Base-by-base conservation (phyloP, 2,113 vertebrate genomes). In the Toxotes jaculatrix region DNA sequence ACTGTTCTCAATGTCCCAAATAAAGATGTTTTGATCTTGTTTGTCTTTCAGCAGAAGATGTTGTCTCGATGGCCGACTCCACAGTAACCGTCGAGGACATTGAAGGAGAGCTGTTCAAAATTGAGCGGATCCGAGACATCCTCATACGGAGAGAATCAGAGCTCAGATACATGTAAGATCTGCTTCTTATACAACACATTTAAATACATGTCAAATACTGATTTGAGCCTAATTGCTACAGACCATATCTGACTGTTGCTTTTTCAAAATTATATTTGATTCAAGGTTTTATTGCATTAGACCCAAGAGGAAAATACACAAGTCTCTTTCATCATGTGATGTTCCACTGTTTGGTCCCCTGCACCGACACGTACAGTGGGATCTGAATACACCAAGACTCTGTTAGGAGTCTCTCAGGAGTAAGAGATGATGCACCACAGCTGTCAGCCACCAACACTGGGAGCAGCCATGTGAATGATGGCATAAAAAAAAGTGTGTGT, bases 11-110 rank as follows among this genome's bases (percentile, higher is more conserved):
- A 43, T 2, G 32, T 59, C 9, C n/a, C 53, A 56, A 36, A 61
- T 31, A n/a, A 53, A 5, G 0, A 1, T 47, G 19, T 56, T 66
- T 8, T 36, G 14, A 34, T 73, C 16, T 40, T 40, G 17, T 71
- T 16, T 74, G 31, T 80, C 55, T 68, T 49, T n/a, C 76, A 82
- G 68, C 88, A 92, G 96, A 94, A 32, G 94, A 96, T 63, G 85
- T 96, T 2, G 66, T 97, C 16, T 97, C 96, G 5, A 97, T 97
- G 96, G 96, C 96, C 0, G 96, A 97, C 88, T 97, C 97, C 1
- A 95, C 94, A 10, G 71, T 94, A 32, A 97, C 96, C 2, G 74
- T 95, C 0, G 95, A 95, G 10, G 96, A 97, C 85, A 97, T 97
- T 0, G 96, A 97, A 83, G 96, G 95, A 5, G 97, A 97, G 86